These are phyloP conservation scores for Aphyosemion australe DNA, from an alignment of 2,113 vertebrate genomes.

Conservation along the genomic window DNA sequence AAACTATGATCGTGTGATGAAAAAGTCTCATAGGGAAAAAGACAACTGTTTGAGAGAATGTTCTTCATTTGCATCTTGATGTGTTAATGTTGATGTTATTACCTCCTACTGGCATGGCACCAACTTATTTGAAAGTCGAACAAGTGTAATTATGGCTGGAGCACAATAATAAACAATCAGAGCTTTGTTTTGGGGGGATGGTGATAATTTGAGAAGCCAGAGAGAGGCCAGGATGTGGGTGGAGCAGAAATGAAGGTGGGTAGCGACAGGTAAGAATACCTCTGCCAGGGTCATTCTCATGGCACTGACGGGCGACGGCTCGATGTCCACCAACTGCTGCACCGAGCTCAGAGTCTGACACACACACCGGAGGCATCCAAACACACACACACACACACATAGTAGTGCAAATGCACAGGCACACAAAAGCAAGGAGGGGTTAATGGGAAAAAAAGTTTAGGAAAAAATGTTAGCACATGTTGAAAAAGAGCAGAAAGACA, in stretches of 20 bases:
- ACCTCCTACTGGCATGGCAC: too few species aligned
- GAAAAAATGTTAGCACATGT: constrained; percentile 61
- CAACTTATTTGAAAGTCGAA: not conserved
- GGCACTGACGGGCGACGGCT: constrained; percentile 97
- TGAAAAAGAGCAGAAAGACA: constrained; percentile 44
- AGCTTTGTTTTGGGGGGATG: not conserved
- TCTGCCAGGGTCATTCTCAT: constrained; percentile 99
- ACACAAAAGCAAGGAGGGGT: constrained; percentile 56
- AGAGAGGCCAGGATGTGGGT: constrained; percentile 3
- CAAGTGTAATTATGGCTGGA: not conserved
- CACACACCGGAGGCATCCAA: constrained; percentile 54
- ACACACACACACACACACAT: constrained; percentile 24
- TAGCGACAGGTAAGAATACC: constrained; percentile 81
- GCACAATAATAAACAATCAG: not conserved
- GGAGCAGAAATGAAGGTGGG: constrained; percentile 28
- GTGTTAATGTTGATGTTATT: too few species aligned
- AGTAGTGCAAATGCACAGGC: constrained; percentile 52
- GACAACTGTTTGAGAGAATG: too few species aligned
- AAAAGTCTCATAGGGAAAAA: too few species aligned
- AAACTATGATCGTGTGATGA: too few species aligned
- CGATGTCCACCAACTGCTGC: constrained; percentile 98
- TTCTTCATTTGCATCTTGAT: too few species aligned
- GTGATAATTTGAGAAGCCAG: not conserved
- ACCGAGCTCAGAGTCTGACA: constrained; percentile 92
- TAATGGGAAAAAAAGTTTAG: constrained; percentile 42